phyloP scores from a whole-genome alignment of 2,113 vertebrate genomes.

The Egretta garzetta region DNA sequence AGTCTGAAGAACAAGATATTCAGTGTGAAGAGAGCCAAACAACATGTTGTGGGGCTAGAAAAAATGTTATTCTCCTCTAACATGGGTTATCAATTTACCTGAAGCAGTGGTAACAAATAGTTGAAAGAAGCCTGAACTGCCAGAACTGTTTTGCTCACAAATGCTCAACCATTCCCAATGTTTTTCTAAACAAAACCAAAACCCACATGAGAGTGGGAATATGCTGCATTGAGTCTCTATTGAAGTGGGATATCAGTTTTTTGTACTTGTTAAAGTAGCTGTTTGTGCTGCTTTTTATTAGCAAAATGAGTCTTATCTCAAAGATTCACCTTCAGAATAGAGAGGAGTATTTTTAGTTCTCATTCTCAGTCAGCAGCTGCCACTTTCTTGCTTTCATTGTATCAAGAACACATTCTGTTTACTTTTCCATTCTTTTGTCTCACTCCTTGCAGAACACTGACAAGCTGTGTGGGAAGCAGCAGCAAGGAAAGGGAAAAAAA shows the following conservation, averaged over 20 bases:
- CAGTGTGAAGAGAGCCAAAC: not conserved
- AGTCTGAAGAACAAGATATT: not conserved
- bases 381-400: not conserved
- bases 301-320: not conserved
- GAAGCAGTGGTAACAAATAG: not conserved
- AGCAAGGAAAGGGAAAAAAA: not conserved
- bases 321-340: not conserved
- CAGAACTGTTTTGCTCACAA: not conserved
- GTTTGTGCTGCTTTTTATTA: not conserved
- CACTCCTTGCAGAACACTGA: not conserved
- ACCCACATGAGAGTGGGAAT: not conserved
- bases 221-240: not conserved
- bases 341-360: not conserved
- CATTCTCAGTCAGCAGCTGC: not conserved
- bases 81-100: not conserved
- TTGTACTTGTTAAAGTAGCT: not conserved
- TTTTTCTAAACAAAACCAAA: not conserved
- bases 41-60: not conserved
- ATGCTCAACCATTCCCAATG: not conserved
- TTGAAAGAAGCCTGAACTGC: not conserved
- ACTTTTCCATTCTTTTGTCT: not conserved
- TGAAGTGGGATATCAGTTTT: not conserved
- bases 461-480: not conserved
- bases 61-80: not conserved
- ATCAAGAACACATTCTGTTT: not conserved